These are phyloP conservation scores for Drosophila takahashii DNA, from an alignment of 1,140 invertebrate species.

Conservation along the genomic window DNA sequence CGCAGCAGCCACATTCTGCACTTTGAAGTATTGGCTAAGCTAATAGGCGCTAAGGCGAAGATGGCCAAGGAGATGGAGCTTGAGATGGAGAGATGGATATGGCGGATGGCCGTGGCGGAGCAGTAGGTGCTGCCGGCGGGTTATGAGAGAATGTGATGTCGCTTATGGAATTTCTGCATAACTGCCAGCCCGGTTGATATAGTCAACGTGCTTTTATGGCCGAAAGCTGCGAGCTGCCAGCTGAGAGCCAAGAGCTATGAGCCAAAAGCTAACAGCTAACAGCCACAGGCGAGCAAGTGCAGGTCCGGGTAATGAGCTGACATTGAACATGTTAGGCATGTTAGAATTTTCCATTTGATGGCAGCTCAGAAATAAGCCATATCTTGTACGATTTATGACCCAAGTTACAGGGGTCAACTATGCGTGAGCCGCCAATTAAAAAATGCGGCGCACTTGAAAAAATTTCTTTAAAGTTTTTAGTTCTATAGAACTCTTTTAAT, in stretches of 20 bases:
- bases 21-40: slow-evolving; percentile 80
- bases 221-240: slow-evolving; percentile 15
- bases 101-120: slow-evolving; percentile 5
- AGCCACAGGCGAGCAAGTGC: slow-evolving; percentile 32
- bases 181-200: slow-evolving; percentile 57
- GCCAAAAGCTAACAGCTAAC: slow-evolving; percentile 20
- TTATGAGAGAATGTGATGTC: slow-evolving; percentile 77
- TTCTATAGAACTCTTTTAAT: background rate
- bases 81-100: slow-evolving; percentile 18
- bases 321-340: slow-evolving; percentile 49
- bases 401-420: slow-evolving; percentile 49
- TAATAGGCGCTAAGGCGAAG: slow-evolving; percentile 69
- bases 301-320: slow-evolving; percentile 63
- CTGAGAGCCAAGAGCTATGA: background rate
- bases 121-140: slow-evolving; percentile 33
- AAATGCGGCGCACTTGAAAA: background rate
- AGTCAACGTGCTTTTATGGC: slow-evolving; percentile 50
- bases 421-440: slow-evolving; percentile 47
- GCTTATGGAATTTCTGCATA: slow-evolving; percentile 79
- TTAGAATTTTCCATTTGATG: slow-evolving; percentile 60
- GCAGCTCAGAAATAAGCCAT: slow-evolving; percentile 47
- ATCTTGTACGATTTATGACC: slow-evolving; percentile 37
- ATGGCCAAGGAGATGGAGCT: slow-evolving; percentile 10
- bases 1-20: slow-evolving; percentile 38
- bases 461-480: background rate